phyloP scores from a whole-genome alignment of 2,113 vertebrate genomes.

The Arothron firmamentum region DNA sequence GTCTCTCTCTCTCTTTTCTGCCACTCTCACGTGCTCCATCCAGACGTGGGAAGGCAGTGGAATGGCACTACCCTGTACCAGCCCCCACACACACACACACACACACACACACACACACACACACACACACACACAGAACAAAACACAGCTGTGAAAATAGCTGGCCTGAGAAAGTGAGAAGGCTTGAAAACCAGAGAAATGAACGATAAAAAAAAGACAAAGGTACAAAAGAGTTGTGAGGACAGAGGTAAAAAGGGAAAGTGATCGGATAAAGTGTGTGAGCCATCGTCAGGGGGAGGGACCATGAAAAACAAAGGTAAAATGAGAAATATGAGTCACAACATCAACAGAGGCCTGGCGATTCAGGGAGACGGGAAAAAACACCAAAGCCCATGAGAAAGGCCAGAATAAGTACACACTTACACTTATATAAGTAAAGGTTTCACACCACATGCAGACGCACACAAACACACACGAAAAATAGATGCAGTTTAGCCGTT shows the following conservation, averaged over 20 bases:
- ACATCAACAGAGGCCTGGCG: conserved; percentile 43
- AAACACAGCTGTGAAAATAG: conserved; percentile 72
- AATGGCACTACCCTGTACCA: conserved; percentile 62
- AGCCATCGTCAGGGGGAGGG: conserved; percentile 4
- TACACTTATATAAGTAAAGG: neutral
- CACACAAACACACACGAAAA: conserved; percentile 8
- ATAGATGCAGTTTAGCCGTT: neutral
- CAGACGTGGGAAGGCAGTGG: conserved; percentile 52
- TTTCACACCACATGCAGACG: conserved; percentile 6
- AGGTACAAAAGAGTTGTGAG: neutral
- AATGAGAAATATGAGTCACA: conserved; percentile 38
- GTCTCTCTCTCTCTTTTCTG: conserved; percentile 30
- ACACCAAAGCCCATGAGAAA: conserved; percentile 30
- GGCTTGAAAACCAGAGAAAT: neutral
- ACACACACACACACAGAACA: conserved; percentile 14
- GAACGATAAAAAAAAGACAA: neutral
- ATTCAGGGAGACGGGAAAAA: conserved; percentile 9
- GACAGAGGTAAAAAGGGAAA: neutral
- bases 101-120: conserved; percentile 7
- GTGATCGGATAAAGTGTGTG: conserved; percentile 1
- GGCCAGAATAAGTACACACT: conserved; percentile 8
- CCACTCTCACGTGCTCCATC: conserved; percentile 31
- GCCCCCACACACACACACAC: conserved; percentile 16
- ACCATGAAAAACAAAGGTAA: conserved; percentile 2
- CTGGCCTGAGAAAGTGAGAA: conserved; percentile 23